Percentiles rank a stretch among this genome's conserved stretches.
phyloP scores from a whole-genome alignment of 1,140 invertebrate species.

The Drosophila arizonae region DNA sequence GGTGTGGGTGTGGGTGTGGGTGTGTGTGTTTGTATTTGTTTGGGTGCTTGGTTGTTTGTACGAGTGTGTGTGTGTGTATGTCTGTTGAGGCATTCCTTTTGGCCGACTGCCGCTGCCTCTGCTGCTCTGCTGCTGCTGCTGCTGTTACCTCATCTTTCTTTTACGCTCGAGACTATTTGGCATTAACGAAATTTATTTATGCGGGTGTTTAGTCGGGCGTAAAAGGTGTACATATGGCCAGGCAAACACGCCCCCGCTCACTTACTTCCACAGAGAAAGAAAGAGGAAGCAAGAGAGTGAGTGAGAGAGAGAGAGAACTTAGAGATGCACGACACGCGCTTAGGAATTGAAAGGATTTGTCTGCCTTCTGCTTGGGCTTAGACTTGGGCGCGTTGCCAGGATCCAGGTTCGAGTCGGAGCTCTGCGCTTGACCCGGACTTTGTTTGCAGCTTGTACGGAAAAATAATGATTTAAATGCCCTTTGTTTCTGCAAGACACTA shows the following conservation, averaged over 20 bases:
- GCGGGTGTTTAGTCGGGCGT: constrained; percentile 80
- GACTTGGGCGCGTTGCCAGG: constrained; percentile 18
- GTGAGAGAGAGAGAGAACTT: constrained; percentile 40
- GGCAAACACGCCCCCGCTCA: constrained; percentile 29
- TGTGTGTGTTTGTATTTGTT: constrained; percentile 30
- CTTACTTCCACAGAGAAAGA: background rate
- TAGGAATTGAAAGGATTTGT: constrained; percentile 74
- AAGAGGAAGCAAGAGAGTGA: background rate
- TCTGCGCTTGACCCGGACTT: constrained; percentile 19
- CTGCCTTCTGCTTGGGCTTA: constrained; percentile 7
- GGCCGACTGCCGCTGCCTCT: constrained; percentile 36
- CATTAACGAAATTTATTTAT: constrained; percentile 82
- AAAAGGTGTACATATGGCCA: constrained; percentile 77
- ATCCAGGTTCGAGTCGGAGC: constrained; percentile 2
- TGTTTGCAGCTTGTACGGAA: constrained; percentile 29
- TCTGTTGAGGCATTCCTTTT: constrained; percentile 58
- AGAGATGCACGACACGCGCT: constrained; percentile 66
- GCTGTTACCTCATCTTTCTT: constrained; percentile 78
- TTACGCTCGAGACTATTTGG: constrained; percentile 79
- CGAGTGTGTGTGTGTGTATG: constrained; percentile 26
- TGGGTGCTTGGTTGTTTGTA: constrained; percentile 6
- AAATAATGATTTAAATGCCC: constrained; percentile 78
- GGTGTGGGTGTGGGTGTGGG: constrained; percentile 20
- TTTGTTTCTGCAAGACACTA: constrained; percentile 21
- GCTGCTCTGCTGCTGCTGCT: constrained; percentile 37